Evolutionary conservation across 2,797 vertebrate genomes (phyloP), one percentile per base, ranked within the genome.

Genomic region (Erethizon dorsatum): DNA sequence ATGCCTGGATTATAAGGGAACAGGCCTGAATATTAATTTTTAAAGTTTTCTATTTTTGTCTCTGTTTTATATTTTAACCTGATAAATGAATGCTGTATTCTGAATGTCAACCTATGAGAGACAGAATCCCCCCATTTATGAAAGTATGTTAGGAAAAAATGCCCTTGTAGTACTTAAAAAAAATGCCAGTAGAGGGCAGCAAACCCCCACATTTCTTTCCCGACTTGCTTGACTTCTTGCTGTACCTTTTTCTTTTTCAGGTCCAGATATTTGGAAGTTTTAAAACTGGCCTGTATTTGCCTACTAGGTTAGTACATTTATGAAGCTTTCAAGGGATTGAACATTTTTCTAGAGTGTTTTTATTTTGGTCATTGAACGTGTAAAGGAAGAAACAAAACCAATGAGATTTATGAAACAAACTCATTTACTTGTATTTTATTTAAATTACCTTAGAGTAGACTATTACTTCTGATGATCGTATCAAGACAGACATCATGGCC

Each of bases 191-290:
- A 98, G 98, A 98, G 97, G 98, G 98, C 90, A 98, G 97, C 97
- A 97, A 75, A 97, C 71, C 13, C 89, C 83, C 59, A 26, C 87
- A 57, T 97, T 97, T 97, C 11, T 97, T 97, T 97, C 8, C 57
- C 31, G 50, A 31, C 82, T 61, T 37, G n/a, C 91, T 56, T 65
- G 69, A 54, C 33, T 83, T 15, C 87, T 94, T 85, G 93, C 89
- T 83, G n/a, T 13, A 63, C 17, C 95, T 93, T 6, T 91, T 96
- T 99, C 9, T 98, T 41, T 98, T 95, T 90, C 98, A 99, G 99
- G 99, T 99, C 94, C 99, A 99, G 98, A 99, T 99, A 98, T 99
- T 99, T 98, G 99, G 99, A 98, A 99, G 99, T 98, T 99, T 99
- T 99, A 99, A 99, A 98, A 99, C 99, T 31, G 99, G 99, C 90